Percentiles rank a stretch among this genome's conserved stretches.
These are phyloP conservation scores for Steinernema scapterisci DNA, from an alignment of 2,888 invertebrate species.

Conservation along the genomic window DNA sequence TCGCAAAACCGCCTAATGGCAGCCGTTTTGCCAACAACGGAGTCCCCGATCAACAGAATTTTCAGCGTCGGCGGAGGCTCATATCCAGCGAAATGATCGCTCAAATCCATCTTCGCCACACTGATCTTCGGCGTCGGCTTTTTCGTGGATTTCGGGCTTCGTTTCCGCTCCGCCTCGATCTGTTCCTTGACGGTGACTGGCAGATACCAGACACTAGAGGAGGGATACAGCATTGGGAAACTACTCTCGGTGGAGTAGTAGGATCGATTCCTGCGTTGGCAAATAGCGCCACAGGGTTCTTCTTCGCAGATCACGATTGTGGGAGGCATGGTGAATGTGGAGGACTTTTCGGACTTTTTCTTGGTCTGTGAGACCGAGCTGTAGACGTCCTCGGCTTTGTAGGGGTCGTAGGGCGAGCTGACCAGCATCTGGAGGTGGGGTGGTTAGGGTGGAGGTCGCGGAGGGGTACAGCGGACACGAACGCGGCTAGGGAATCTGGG, in stretches of 20 bases:
- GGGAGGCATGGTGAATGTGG: not conserved
- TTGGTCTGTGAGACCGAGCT: not conserved
- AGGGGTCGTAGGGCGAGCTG: not conserved
- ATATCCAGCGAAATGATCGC: not conserved
- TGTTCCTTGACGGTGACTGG: not conserved
- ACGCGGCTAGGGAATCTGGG: too few species aligned
- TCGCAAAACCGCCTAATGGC: constrained; percentile 20
- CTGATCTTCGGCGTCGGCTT: constrained; percentile 19
- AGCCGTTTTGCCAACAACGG: constrained; percentile 10
- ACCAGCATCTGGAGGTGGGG: not conserved
- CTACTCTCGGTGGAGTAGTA: constrained; percentile 15
- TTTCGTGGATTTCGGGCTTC: not conserved
- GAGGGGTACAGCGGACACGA: too few species aligned
- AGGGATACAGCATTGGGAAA: constrained; percentile 6
- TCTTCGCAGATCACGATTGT: constrained; percentile 16
- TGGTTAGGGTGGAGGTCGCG: too few species aligned
- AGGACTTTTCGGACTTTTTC: not conserved
- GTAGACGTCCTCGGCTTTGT: constrained; percentile 22
- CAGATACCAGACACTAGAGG: constrained; percentile 21
- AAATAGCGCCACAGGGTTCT: not conserved
- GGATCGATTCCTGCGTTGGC: constrained; percentile 16
- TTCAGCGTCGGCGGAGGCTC: constrained; percentile 4
- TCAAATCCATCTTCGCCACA: constrained; percentile 17
- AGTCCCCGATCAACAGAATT: constrained; percentile 21
- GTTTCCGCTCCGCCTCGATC: not conserved